Percentiles rank a stretch among this genome's conserved stretches.
These are phyloP conservation scores for Heteractis magnifica DNA, from an alignment of 92 coral and sea anemone species.

Conservation along the genomic window DNA sequence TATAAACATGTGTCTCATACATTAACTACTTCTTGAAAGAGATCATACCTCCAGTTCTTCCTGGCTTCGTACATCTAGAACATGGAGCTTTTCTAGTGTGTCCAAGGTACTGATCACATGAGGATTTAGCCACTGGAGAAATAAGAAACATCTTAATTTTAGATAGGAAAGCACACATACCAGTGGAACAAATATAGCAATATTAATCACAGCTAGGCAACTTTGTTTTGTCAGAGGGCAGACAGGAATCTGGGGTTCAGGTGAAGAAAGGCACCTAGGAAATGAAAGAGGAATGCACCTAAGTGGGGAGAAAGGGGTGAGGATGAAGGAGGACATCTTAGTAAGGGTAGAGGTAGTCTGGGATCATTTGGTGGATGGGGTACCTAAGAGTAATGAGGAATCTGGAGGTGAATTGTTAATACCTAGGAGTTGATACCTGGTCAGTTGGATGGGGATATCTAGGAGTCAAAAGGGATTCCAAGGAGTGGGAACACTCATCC, in stretches of 20 bases:
- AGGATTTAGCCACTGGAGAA: constrained; percentile 81
- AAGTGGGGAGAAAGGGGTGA: neutral
- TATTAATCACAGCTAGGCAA: too few relatives aligned
- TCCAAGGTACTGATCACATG: constrained; percentile 85
- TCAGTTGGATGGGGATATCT: neutral
- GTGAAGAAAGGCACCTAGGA: neutral
- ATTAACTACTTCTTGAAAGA: too few relatives aligned
- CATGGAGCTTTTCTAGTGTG: constrained; percentile 79
- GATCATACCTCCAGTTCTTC: constrained; percentile 85
- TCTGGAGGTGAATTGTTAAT: too few relatives aligned
- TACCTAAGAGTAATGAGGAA: too few relatives aligned
- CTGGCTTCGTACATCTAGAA: constrained; percentile 80
- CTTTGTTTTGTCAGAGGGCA: neutral
- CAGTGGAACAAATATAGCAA: too few relatives aligned
- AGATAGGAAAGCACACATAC: neutral
- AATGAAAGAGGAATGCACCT: neutral
- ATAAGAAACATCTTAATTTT: neutral
- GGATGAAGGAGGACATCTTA: neutral
- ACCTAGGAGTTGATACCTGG: too few relatives aligned
- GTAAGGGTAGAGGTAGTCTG: too few relatives aligned
- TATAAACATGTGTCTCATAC: too few relatives aligned
- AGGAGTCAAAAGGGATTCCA: neutral
- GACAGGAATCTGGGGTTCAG: neutral
- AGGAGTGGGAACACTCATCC: too few relatives aligned
- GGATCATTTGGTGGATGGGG: too few relatives aligned